phyloP scores from a whole-genome alignment of 2,888 invertebrate genomes.

The Nomada lathburiana region DNA sequence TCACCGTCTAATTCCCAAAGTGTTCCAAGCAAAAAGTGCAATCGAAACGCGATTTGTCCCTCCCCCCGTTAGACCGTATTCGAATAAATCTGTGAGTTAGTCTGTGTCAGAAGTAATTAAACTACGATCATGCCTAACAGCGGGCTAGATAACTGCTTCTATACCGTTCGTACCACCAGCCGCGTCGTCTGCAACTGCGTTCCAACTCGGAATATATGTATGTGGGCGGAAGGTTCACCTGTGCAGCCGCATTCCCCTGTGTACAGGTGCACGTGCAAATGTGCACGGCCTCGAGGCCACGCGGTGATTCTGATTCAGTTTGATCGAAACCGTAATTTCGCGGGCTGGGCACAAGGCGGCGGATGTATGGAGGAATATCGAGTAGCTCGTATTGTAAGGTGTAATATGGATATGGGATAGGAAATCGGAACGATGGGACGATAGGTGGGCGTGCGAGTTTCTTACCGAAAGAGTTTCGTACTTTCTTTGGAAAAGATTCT shows the following conservation, averaged over 20 bases:
- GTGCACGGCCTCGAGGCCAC: slow-evolving; percentile 47
- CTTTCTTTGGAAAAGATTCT: slow-evolving; percentile 1
- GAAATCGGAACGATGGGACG: slow-evolving; percentile 24
- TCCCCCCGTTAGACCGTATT: not conserved
- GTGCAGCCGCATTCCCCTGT: slow-evolving; percentile 9
- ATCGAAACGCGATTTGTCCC: not conserved
- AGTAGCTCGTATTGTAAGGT: slow-evolving; percentile 34
- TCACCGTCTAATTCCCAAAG: not conserved
- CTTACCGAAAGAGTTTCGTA: slow-evolving; percentile 3
- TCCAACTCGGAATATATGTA: slow-evolving; percentile 8
- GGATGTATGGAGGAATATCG: slow-evolving; percentile 32
- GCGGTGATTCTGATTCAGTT: slow-evolving; percentile 57
- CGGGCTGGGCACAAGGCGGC: slow-evolving; percentile 37
- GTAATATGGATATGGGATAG: slow-evolving; percentile 32
- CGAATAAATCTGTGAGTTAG: slow-evolving; percentile 22
- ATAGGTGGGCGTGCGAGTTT: slow-evolving; percentile 4
- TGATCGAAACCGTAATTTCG: slow-evolving; percentile 66
- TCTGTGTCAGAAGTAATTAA: slow-evolving; percentile 67
- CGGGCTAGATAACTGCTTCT: slow-evolving; percentile 58
- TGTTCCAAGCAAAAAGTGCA: slow-evolving; percentile 2
- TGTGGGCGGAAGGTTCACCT: slow-evolving; percentile 9
- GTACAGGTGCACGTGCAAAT: slow-evolving; percentile 35
- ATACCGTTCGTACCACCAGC: slow-evolving; percentile 47
- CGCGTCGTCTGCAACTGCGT: slow-evolving; percentile 44
- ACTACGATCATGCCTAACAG: slow-evolving; percentile 68